A percentile compares a stretch with the other conserved stretches of the same genome.
These are phyloP conservation scores for Agriopis leucophaearia DNA, from an alignment of 2,888 invertebrate genomes.

Conservation along the genomic window DNA sequence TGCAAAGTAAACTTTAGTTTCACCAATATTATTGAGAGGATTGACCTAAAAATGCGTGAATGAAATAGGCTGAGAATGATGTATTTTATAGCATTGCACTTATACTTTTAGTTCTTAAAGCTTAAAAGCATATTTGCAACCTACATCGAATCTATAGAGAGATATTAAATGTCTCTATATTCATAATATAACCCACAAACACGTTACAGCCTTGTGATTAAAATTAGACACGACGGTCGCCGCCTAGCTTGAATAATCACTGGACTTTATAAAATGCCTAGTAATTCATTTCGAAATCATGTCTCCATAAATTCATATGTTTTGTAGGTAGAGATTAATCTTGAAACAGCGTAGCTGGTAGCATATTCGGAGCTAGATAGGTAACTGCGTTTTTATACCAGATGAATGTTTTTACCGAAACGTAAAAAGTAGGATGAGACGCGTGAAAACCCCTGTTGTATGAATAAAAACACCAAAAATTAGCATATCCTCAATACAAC, in stretches of 20 bases:
- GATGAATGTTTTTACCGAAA: too few species aligned
- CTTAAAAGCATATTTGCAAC: conserved; percentile 47
- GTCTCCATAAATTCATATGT: background rate
- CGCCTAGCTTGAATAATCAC: conserved; percentile 18
- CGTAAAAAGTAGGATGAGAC: too few species aligned
- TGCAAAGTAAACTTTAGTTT: background rate
- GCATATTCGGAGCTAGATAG: too few species aligned
- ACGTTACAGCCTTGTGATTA: conserved; percentile 69
- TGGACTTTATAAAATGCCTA: conserved; percentile 24
- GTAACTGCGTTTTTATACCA: too few species aligned
- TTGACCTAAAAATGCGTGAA: conserved; percentile 4
- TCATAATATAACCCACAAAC: conserved; percentile 73
- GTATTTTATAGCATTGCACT: conserved; percentile 11
- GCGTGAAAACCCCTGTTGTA: too few species aligned
- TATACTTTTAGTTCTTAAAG: conserved; percentile 14
- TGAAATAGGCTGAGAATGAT: conserved; percentile 3
- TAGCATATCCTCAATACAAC: too few species aligned
- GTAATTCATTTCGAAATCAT: conserved; percentile 5
- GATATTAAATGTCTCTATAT: conserved; percentile 74
- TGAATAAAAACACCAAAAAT: too few species aligned
- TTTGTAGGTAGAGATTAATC: background rate
- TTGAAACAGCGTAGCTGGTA: too few species aligned
- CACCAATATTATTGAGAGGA: background rate
- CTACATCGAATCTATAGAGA: conserved; percentile 59
- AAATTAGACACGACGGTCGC: conserved; percentile 65